phyloP scores from a whole-genome alignment of 2,797 vertebrate genomes.

The Chelon auratus region DNA sequence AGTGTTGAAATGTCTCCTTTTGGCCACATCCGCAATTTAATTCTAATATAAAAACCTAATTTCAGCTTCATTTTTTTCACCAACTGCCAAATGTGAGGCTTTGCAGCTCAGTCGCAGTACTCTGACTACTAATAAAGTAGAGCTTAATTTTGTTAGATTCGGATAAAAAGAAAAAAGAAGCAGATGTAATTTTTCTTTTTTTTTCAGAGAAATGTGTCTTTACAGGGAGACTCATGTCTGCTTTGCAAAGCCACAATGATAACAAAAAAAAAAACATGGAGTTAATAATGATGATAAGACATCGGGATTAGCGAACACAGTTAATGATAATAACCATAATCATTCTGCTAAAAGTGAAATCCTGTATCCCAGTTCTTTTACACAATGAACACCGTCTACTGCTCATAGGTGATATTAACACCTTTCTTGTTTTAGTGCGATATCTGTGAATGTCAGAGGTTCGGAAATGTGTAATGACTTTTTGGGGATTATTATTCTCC shows the following conservation, averaged over 20 bases:
- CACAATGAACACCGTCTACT: neutral
- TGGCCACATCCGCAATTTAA: too few species aligned
- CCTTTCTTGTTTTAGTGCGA: neutral
- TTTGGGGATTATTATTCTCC: neutral
- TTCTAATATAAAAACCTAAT: too few species aligned
- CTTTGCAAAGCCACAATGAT: neutral
- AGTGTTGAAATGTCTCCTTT: too few species aligned
- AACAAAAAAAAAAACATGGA: neutral
- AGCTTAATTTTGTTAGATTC: too few species aligned
- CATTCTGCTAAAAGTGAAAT: neutral
- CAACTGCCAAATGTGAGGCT: too few species aligned
- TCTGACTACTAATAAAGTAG: too few species aligned
- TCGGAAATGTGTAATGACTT: conserved; percentile 13
- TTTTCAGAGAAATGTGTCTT: neutral
- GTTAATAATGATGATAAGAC: neutral
- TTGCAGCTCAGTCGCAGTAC: too few species aligned
- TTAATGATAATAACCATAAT: neutral
- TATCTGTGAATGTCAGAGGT: neutral
- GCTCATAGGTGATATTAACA: neutral
- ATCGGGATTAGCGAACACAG: neutral
- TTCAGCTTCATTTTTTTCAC: too few species aligned
- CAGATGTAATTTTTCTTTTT: too few species aligned
- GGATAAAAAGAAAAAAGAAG: neutral
- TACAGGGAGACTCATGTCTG: neutral
- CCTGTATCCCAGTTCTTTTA: neutral